These are phyloP conservation scores for Carcina quercana DNA, from an alignment of 2,888 invertebrate genomes.

Conservation along the genomic window DNA sequence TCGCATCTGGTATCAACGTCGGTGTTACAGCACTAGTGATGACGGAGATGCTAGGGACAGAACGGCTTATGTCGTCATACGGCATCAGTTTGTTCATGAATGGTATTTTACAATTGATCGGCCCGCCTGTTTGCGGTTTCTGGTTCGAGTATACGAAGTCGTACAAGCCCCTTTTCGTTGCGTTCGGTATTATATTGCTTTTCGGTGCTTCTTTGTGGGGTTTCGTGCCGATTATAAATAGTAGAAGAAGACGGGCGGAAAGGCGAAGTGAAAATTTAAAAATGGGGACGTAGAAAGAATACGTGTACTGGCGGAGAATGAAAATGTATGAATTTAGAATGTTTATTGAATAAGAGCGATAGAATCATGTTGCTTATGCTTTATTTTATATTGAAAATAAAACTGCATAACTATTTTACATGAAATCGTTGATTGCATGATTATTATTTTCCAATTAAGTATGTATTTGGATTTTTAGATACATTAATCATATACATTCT, in stretches of 20 bases:
- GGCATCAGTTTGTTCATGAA: conserved; percentile 91
- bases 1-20: conserved; percentile 89
- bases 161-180: conserved; percentile 82
- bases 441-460: too few relatives aligned
- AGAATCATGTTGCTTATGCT: too few relatives aligned
- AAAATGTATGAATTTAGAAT: neutral
- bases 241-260: conserved; percentile 35
- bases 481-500: too few relatives aligned
- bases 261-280: conserved; percentile 15
- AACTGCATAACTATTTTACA: too few relatives aligned
- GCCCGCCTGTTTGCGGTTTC: conserved; percentile 88
- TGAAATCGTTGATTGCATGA: too few relatives aligned
- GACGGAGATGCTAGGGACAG: conserved; percentile 90
- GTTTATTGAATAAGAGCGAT: too few relatives aligned
- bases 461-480: too few relatives aligned
- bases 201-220: conserved; percentile 84
- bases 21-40: conserved; percentile 91
- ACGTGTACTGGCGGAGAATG: neutral
- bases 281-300: conserved; percentile 34
- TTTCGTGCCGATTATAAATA: conserved; percentile 81
- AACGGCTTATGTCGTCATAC: conserved; percentile 88
- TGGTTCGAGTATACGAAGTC: conserved; percentile 78
- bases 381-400: too few relatives aligned
- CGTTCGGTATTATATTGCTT: conserved; percentile 82
- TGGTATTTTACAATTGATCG: conserved; percentile 85